phyloP scores from a whole-genome alignment of 2,797 vertebrate genomes.

The Crenichthys baileyi region DNA sequence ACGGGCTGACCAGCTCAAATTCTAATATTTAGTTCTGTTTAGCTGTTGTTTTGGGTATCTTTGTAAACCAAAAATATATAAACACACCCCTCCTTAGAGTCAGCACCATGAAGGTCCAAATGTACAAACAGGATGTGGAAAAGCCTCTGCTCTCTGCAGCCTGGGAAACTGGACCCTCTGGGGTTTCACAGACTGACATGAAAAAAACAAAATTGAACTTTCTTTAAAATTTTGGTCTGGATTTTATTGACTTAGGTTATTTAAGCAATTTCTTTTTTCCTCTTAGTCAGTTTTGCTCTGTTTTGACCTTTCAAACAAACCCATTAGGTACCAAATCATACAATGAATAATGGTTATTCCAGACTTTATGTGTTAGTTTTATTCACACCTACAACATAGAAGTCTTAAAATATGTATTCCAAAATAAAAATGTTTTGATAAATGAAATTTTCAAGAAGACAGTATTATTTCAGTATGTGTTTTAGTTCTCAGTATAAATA shows the following conservation, averaged over 20 bases:
- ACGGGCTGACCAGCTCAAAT: background rate
- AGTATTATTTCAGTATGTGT: too few species aligned
- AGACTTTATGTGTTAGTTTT: background rate
- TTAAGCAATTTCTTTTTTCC: background rate
- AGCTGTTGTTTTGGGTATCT: background rate
- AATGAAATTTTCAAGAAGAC: background rate
- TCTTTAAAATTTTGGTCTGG: too few species aligned
- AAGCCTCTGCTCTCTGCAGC: background rate
- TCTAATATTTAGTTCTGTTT: background rate
- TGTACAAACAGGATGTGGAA: conserved; percentile 3
- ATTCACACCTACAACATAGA: too few species aligned
- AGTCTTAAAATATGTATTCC: too few species aligned
- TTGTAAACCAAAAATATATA: background rate
- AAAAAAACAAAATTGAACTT: too few species aligned
- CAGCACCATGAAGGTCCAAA: background rate
- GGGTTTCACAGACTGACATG: background rate
- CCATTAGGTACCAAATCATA: background rate
- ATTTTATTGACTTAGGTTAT: too few species aligned
- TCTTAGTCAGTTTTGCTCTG: background rate
- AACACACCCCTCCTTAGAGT: background rate
- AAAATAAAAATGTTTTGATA: background rate
- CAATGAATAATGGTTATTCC: background rate
- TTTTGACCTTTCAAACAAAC: background rate
- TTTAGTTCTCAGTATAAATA: too few species aligned
- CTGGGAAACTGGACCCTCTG: background rate